These are phyloP conservation scores for Masticophis lateralis DNA, from an alignment of 2,797 vertebrate species.

Conservation along the genomic window DNA sequence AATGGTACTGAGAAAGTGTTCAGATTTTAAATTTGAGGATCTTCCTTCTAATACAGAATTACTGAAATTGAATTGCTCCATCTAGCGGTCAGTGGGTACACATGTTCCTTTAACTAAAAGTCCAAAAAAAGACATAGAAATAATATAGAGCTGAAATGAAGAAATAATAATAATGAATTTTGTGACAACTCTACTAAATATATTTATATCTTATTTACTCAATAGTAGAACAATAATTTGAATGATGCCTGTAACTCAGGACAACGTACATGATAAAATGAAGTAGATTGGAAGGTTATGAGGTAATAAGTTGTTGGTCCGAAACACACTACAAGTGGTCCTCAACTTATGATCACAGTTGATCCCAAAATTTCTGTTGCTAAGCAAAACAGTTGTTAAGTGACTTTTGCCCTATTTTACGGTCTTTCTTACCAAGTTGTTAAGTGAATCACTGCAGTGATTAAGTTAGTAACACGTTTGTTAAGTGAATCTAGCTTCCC, in stretches of 20 bases:
- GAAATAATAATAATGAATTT: background rate
- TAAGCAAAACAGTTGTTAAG: background rate
- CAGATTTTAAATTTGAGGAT: constrained; percentile 15
- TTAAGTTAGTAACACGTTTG: background rate
- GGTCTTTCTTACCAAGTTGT: background rate
- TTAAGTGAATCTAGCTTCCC: background rate
- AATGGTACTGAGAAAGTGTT: background rate
- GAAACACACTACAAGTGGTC: background rate
- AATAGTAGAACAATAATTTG: background rate
- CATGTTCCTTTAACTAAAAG: constrained; percentile 26
- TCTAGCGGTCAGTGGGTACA: constrained; percentile 60
- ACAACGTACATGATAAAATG: background rate
- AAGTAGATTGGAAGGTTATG: background rate
- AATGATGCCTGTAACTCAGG: background rate
- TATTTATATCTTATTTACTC: background rate
- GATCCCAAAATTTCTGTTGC: background rate
- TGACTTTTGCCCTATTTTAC: background rate
- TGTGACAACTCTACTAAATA: background rate
- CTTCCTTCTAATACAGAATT: constrained; percentile 39
- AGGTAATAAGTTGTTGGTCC: background rate
- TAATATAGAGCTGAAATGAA: background rate
- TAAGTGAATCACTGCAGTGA: background rate
- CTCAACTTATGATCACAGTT: background rate
- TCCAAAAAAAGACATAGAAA: background rate
- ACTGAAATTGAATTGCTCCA: constrained; percentile 67